Evolutionary conservation across 2,113 vertebrate genomes (phyloP), one percentile per base, ranked within the genome.

Genomic region (Dipodomys ordii): DNA sequence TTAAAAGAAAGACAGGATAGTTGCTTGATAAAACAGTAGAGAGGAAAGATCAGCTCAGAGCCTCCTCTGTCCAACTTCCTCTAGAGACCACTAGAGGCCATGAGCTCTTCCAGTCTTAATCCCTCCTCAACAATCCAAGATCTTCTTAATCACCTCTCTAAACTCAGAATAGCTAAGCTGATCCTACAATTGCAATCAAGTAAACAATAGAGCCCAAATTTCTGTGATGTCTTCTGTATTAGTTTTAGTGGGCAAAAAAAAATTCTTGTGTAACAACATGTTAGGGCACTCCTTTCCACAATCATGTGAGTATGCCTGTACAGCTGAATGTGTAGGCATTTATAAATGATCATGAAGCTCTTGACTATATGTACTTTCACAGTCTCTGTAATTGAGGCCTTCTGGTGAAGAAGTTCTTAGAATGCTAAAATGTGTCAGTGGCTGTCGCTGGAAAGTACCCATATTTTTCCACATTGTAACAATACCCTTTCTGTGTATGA

Each of bases 321-420:
- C 82, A 95, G 10, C 15, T 30, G 18, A 86, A 72, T n/a, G 49
- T 80, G 49, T 27, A 88, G 88, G 79, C 23, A 83, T 92, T 88
- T 80, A 83, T 64, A 86, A 87, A 79, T 90, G 46, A 88, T 78
- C 72, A 35, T 53, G 60, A 82, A 83, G 32, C 53, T 88, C 53
- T 92, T 86, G 49, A 64, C 76, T 88, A 79, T 76, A 85, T 32
- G 15, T 62, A 28, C 80, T 85, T 69, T 83, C 72, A 90, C 76
- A 76, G 84, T 83, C 71, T 89, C 32, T 68, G 79, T 82, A 94
- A 84, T 74, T 46, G 92, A 82, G 53, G 65, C 78, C 53, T 92
- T 72, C 82, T 74, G 19, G n/a, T 64, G n/a, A 95, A 44, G n/a
- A 16, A 3, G 12, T 85, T 90, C 32, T 92, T 94, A 65, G 28